Percentiles rank a stretch among this genome's conserved stretches.
Conservation (phyloP, 2,113 vertebrate species). For the Cyanoliseus patagonus region DNA sequence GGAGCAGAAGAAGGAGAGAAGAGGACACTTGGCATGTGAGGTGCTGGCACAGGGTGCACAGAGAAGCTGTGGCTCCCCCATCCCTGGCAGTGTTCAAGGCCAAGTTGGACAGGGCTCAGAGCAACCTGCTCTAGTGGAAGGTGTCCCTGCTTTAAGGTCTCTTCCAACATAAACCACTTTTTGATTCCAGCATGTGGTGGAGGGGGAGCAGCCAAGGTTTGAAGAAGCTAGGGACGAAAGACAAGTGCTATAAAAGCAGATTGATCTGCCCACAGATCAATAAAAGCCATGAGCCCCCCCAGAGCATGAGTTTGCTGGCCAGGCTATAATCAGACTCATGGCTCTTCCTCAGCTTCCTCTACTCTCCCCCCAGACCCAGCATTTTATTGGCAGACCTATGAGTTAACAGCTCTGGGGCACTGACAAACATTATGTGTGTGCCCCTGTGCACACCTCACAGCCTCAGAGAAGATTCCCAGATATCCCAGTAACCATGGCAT, state of each 20-base stretch:
- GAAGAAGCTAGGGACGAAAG: background rate
- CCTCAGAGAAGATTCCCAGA: background rate
- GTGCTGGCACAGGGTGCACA: background rate
- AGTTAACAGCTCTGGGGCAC: background rate
- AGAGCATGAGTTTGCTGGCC: background rate
- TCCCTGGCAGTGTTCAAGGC: background rate
- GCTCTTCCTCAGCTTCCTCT: background rate
- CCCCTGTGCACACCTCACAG: background rate
- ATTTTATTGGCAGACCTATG: background rate
- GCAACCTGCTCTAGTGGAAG: background rate
- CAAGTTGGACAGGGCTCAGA: background rate
- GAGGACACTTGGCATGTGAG: background rate
- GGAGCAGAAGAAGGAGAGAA: background rate
- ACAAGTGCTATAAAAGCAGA: background rate
- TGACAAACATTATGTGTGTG: background rate
- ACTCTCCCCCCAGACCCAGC: background rate
- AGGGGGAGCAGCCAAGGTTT: background rate
- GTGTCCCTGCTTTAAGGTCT: background rate
- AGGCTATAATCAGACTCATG: background rate
- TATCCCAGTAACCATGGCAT: background rate
- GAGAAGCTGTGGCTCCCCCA: background rate
- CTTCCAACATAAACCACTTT: background rate
- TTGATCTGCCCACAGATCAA: background rate
- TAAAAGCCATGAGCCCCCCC: background rate
- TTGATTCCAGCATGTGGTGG: background rate